Conservation (phyloP, 2,888 invertebrate genomes). For the Allygus modestus region DNA sequence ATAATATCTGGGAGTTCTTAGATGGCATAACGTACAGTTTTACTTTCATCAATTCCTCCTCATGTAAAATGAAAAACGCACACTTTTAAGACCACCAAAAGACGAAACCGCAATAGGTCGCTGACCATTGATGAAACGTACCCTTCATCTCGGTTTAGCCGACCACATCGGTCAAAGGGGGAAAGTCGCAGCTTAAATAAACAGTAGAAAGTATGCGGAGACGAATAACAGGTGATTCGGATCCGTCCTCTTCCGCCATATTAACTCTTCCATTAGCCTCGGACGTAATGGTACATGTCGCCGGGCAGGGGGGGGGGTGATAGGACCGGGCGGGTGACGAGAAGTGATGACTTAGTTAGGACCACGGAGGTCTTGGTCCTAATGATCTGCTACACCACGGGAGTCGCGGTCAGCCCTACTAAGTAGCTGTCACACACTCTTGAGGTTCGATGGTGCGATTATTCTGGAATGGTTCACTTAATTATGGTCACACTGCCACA, state of each 20-base stretch:
- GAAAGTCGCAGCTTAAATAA: conserved; percentile 27
- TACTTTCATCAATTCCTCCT: too few relatives aligned
- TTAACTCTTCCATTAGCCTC: conserved; percentile 46
- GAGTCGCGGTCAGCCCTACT: too few relatives aligned
- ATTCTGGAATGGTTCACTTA: too few relatives aligned
- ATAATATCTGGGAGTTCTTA: too few relatives aligned
- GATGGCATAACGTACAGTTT: too few relatives aligned
- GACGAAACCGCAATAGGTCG: background rate
- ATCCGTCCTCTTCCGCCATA: conserved; percentile 39
- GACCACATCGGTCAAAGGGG: conserved; percentile 26
- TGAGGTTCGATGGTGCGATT: too few relatives aligned
- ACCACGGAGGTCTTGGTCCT: background rate
- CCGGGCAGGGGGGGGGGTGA: background rate
- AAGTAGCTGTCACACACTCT: too few relatives aligned
- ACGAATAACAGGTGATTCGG: conserved; percentile 52
- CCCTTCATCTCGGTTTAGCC: background rate
- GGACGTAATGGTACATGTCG: background rate
- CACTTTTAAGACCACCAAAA: too few relatives aligned
- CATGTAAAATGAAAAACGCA: too few relatives aligned
- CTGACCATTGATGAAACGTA: background rate
- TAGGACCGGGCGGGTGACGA: background rate
- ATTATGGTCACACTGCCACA: too few relatives aligned
- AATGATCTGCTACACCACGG: too few relatives aligned
- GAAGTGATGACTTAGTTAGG: background rate
- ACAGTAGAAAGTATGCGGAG: conserved; percentile 51